Base-by-base conservation (phyloP, 2,797 vertebrate species). In the Paramormyrops hopkinsi region DNA sequence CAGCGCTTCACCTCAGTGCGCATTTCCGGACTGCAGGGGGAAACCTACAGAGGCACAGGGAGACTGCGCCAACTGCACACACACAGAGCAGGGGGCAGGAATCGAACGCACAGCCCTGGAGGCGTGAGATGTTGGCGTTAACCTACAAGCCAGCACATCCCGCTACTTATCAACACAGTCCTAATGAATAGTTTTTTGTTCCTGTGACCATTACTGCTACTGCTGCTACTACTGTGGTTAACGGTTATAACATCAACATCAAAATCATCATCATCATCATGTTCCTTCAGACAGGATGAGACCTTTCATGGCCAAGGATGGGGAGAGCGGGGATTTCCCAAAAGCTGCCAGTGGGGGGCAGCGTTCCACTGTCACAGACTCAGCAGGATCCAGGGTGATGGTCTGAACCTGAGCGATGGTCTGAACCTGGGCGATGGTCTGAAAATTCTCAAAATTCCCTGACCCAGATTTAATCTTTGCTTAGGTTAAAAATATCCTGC, bases 401-500 rank as follows among this genome's bases (percentile, higher is more conserved):
- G 46, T 44, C 44, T 46, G 44, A 46, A 46, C 14, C 33, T 44
- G 25, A 2, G 69, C 3, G 2, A 76, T 37, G 69, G n/a, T 17
- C 19, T 37, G 17, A 69, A 59, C 48, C 69, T 46, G 79, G 29
- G 29, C 29, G 29, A 29, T 29, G 29, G 29, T 29, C 29, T 29
- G 29, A 29, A 29, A 29, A 29, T 29, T 29, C 29, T 29, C 88
- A 69, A 86, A 89, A 89, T 69, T 89, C 88, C 82, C 59, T 89
- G 65, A 86, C 83, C 88, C 83, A 89, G 56, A 86, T 86, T 73
- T 83, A n/a, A 25, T 85, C 54, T 86, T 14, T 48, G 17, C 88
- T 7, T 9, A 29, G 8, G 88, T 83, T 89, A 89, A 89, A 89
- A 89, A 89, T 89, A 89, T 62, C n/a, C 44, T 9, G 2, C 46